A percentile compares a stretch with the other conserved stretches of the same genome.
phyloP scores from a whole-genome alignment of 2,888 invertebrate species.

The Chesias legatella region DNA sequence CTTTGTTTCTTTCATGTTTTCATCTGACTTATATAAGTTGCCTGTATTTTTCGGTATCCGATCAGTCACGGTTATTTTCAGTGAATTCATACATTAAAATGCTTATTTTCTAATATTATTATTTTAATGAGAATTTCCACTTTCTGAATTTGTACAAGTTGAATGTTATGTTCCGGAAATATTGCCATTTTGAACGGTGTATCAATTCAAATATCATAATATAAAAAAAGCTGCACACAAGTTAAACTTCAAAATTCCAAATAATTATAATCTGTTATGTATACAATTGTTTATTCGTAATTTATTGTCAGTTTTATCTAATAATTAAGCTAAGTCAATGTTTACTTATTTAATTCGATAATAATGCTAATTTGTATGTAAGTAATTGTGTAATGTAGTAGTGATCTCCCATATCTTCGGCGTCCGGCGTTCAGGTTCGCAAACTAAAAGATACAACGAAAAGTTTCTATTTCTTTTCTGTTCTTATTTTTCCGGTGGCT shows the following conservation, averaged over 20 bases:
- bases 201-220: too few species aligned
- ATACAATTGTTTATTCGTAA: constrained; percentile 43
- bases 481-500: constrained; percentile 46
- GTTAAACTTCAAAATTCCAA: constrained; percentile 32
- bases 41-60: neutral
- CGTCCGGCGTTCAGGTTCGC: constrained; percentile 58
- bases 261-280: constrained; percentile 26
- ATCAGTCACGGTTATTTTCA: constrained; percentile 2
- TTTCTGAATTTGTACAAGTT: too few species aligned
- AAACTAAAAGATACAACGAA: constrained; percentile 70
- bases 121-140: constrained; percentile 6
- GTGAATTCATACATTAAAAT: constrained; percentile 8
- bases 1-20: constrained; percentile 21
- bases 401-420: constrained; percentile 78
- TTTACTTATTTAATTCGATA: constrained; percentile 78
- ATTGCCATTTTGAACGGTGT: too few species aligned
- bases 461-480: constrained; percentile 61
- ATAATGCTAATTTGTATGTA: constrained; percentile 75
- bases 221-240: constrained; percentile 11
- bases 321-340: constrained; percentile 79
- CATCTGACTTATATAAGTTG: too few species aligned
- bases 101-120: constrained; percentile 12
- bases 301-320: constrained; percentile 63
- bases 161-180: too few species aligned
- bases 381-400: constrained; percentile 76